Percentiles rank a stretch among this genome's conserved stretches.
phyloP scores from a whole-genome alignment of 2,797 vertebrate species.

The Gallinago stenura region DNA sequence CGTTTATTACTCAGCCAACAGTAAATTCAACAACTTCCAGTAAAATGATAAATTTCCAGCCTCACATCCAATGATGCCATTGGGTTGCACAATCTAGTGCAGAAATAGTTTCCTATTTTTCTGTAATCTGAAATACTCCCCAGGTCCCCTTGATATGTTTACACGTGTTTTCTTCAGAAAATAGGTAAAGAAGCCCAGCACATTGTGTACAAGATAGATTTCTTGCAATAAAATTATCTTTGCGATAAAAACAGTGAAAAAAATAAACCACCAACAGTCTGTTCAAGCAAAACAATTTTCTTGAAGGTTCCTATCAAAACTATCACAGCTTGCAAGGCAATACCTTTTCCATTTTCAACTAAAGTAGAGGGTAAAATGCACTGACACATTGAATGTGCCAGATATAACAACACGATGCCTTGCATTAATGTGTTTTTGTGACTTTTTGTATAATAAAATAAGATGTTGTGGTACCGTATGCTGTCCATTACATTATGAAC shows the following conservation, averaged over 20 bases:
- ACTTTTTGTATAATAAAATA: background rate
- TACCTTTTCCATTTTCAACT: background rate
- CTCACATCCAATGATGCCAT: background rate
- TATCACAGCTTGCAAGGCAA: background rate
- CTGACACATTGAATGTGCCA: background rate
- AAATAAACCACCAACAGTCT: background rate
- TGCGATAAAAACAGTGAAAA: background rate
- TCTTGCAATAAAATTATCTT: background rate
- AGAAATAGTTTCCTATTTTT: background rate
- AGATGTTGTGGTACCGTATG: background rate
- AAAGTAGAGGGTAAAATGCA: background rate
- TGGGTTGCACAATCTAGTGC: background rate
- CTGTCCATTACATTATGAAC: background rate
- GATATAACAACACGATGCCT: background rate
- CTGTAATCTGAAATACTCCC: background rate
- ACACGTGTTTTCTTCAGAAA: background rate
- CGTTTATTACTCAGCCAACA: background rate
- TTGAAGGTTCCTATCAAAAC: background rate
- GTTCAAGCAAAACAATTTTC: background rate
- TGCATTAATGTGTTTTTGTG: background rate
- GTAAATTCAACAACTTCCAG: background rate
- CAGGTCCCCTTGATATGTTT: background rate
- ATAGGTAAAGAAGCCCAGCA: background rate
- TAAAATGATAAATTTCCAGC: background rate
- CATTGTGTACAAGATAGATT: background rate